Evolutionary conservation across 2,888 invertebrate species (phyloP).

Genomic region (Drosophila silvestris): DNA sequence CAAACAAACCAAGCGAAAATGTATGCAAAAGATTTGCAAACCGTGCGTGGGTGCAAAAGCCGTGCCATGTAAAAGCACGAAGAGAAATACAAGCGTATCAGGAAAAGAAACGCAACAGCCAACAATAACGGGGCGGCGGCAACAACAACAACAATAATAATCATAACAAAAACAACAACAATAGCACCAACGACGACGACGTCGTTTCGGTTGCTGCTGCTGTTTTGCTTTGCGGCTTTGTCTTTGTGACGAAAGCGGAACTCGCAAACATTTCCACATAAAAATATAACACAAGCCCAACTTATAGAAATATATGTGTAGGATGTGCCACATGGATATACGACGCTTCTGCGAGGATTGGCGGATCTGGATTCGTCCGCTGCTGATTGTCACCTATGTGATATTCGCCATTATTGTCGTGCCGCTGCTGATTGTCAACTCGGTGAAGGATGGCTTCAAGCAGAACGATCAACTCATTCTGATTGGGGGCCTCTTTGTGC

Average conservation of each 20-base stretch:
- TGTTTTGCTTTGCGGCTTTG: constrained; percentile 44
- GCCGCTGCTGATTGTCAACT: constrained; percentile 92
- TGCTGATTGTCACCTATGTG: constrained; percentile 92
- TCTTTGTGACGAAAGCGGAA: constrained; percentile 61
- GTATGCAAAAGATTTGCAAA: constrained; percentile 27
- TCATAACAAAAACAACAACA: constrained; percentile 23
- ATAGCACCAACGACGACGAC: constrained; percentile 23
- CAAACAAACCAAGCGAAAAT: constrained; percentile 19
- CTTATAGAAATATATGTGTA: constrained; percentile 7
- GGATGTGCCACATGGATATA: constrained; percentile 78
- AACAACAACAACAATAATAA: constrained; percentile 43
- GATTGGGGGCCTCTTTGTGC: constrained; percentile 96
- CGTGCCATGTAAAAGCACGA: constrained; percentile 36
- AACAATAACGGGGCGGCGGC: constrained; percentile 69
- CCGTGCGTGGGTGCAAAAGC: constrained; percentile 38
- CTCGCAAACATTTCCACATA: constrained; percentile 21
- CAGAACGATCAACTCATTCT: constrained; percentile 92
- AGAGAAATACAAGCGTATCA: constrained; percentile 18
- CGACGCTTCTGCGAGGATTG: constrained; percentile 87
- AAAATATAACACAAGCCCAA: background rate
- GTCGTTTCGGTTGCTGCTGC: constrained; percentile 27
- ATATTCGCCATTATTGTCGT: constrained; percentile 93
- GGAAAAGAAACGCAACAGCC: constrained; percentile 31
- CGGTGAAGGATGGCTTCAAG: constrained; percentile 91
- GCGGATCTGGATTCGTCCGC: constrained; percentile 96